A percentile compares a stretch with the other conserved stretches of the same genome.
These are phyloP conservation scores for Ormyrus thymus DNA, from an alignment of 2,888 invertebrate species.

Conservation along the genomic window DNA sequence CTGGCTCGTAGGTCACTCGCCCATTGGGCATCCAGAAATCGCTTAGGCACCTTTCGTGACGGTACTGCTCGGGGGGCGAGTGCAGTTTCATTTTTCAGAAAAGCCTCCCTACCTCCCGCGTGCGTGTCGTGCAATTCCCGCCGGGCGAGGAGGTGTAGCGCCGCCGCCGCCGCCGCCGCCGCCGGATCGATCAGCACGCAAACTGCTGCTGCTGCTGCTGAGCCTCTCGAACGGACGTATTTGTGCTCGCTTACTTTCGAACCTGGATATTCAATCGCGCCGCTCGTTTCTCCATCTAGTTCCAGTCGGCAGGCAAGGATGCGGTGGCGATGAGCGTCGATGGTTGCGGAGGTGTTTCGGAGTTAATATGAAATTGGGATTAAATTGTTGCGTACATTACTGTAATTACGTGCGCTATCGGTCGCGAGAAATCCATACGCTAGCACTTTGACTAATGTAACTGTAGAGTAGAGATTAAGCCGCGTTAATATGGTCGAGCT, in stretches of 20 bases:
- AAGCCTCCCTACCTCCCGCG: constrained; percentile 61
- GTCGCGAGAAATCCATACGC: too few relatives aligned
- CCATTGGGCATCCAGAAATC: constrained; percentile 39
- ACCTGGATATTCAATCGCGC: neutral
- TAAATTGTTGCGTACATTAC: too few relatives aligned
- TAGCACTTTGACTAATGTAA: too few relatives aligned
- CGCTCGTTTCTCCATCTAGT: neutral
- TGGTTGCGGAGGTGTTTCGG: too few relatives aligned
- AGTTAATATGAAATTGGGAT: too few relatives aligned
- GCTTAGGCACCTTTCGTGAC: constrained; percentile 40
- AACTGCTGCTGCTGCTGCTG: constrained; percentile 50
- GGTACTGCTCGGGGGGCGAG: constrained; percentile 42
- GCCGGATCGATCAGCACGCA: constrained; percentile 66
- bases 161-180: too few relatives aligned
- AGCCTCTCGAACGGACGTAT: neutral
- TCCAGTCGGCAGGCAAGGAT: neutral
- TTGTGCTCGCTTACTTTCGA: neutral
- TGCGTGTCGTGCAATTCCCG: constrained; percentile 44
- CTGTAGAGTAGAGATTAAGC: too few relatives aligned
- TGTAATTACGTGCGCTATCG: too few relatives aligned
- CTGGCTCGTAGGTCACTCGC: constrained; percentile 37
- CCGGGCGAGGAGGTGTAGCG: constrained; percentile 14
- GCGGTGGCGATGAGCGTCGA: too few relatives aligned
- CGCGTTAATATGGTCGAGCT: too few relatives aligned
- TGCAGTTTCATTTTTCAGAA: constrained; percentile 65